phyloP scores from a whole-genome alignment of 2,888 invertebrate species.

The Pasiphila rectangulata region DNA sequence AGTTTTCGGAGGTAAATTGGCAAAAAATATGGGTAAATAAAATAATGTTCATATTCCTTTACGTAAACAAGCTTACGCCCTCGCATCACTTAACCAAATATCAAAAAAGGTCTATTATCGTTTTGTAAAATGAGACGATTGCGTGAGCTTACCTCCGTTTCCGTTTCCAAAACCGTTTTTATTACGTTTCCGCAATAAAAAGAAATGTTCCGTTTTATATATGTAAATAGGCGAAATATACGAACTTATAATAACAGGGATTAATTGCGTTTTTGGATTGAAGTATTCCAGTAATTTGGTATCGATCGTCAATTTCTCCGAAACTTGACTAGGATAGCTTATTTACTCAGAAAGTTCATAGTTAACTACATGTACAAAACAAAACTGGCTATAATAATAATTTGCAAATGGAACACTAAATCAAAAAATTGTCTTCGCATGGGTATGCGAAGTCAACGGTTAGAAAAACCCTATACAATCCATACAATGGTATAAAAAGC shows the following conservation, averaged over 20 bases:
- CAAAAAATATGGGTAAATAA: not conserved
- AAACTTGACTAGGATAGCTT: no score
- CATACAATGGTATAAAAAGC: no score
- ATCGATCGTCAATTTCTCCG: no score
- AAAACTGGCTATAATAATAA: no score
- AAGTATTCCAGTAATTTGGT: no score
- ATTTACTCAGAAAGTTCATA: no score
- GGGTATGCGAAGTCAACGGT: no score
- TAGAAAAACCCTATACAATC: no score
- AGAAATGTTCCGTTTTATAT: constrained; percentile 15
- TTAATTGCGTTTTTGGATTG: not conserved
- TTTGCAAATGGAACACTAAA: no score
- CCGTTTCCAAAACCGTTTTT: constrained; percentile 23
- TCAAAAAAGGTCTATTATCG: constrained; percentile 12
- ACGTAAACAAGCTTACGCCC: constrained; percentile 7
- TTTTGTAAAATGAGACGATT: constrained; percentile 25
- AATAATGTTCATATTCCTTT: not conserved
- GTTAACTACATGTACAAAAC: no score
- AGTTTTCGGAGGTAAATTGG: no score
- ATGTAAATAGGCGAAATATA: constrained; percentile 10
- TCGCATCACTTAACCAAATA: constrained; percentile 17
- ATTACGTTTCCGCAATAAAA: constrained; percentile 24
- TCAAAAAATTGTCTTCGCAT: no score
- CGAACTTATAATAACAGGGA: constrained; percentile 6
- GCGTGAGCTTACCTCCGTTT: constrained; percentile 21